Base-by-base conservation (phyloP, 2,888 invertebrate species). In the Megaustenia siamemsis region DNA sequence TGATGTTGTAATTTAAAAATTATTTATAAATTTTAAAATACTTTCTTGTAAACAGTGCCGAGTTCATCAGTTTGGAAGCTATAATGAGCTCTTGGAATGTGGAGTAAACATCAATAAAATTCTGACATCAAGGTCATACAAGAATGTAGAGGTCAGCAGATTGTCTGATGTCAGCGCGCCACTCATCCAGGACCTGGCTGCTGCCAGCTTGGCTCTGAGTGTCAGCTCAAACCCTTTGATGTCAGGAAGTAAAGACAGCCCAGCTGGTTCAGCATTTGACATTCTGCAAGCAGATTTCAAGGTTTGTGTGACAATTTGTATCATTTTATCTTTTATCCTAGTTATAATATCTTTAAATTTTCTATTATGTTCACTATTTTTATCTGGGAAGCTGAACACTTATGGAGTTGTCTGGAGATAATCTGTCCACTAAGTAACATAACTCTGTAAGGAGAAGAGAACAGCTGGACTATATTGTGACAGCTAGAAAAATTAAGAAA, bases 21-120 rank as follows among this genome's bases (percentile, higher is more conserved):
- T 18, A 49, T 49, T 12, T 49, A 12, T 49, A 49, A 8, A n/a
- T n/a, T n/a, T n/a, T n/a, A n/a, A n/a, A n/a, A n/a, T n/a, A n/a
- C n/a, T n/a, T n/a, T 38, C 28, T 68, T 75, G 10, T 49, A 18
- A 40, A 12, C 86, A 90, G 89, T 88, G 89, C 18, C 87, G 84
- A n/a, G 84, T 89, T 3, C 80, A 86, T 40, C 86, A 85, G 32
- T 78, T 84, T 40, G 90, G 89, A 35, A 82, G 86, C 12, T 90
- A 88, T 85, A 84, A 86, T 38, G 89, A 89, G 28, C 85, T 90
- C 8, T 71, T 88, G 66, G 85, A 87, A 28, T 75, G 75, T 45
- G 90, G 90, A 5, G 83, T 90, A 63, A 85, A 89, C 83, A 85
- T 89, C 80, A 87, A 85, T 53, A 82, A 87, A 45, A 86, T 87